These are phyloP conservation scores for Siphamia tubifer DNA, from an alignment of 2,113 vertebrate genomes.

Conservation along the genomic window DNA sequence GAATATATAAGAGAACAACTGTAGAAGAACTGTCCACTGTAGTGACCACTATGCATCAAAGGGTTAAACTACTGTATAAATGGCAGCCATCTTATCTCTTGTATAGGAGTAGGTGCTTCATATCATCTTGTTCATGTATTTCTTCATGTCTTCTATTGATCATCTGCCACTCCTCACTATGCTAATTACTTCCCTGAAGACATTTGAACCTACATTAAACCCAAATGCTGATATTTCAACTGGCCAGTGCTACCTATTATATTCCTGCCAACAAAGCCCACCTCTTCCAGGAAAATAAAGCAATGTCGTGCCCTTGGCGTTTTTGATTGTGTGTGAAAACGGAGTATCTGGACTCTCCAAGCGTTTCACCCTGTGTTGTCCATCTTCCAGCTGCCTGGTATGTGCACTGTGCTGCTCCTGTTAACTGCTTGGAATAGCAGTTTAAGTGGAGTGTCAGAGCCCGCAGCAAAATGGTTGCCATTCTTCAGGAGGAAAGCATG, in stretches of 20 bases:
- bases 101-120: too few relatives aligned
- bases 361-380: conserved; percentile 22
- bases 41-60: too few relatives aligned
- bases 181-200: background rate
- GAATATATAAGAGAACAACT: too few relatives aligned
- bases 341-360: conserved; percentile 22
- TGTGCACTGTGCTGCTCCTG: conserved; percentile 33
- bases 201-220: background rate
- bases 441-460: conserved; percentile 71
- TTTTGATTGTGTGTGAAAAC: conserved; percentile 24
- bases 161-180: too few relatives aligned
- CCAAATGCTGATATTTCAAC: background rate
- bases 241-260: background rate
- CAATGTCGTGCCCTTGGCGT: conserved; percentile 17
- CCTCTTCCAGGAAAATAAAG: conserved; percentile 17
- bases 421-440: conserved; percentile 67
- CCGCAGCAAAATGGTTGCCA: conserved; percentile 64
- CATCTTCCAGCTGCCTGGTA: conserved; percentile 51
- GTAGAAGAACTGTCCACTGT: too few relatives aligned
- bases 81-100: too few relatives aligned
- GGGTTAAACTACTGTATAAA: too few relatives aligned
- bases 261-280: background rate
- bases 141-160: too few relatives aligned
- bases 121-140: too few relatives aligned
- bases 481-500: conserved; percentile 65